Conservation (phyloP, 2,113 vertebrate genomes). For the Leuciscus idus region DNA sequence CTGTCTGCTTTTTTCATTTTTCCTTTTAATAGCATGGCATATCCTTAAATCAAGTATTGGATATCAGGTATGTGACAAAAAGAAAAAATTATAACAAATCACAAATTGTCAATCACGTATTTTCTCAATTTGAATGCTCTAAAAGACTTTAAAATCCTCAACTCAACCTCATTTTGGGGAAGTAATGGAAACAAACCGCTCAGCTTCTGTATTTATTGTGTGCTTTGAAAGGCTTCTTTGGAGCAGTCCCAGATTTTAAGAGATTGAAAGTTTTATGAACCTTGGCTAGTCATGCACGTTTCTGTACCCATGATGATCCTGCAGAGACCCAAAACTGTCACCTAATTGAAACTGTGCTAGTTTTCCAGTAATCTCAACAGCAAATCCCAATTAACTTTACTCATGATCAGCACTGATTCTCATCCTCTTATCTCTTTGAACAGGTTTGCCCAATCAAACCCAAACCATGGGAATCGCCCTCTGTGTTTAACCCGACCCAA, state of each 20-base stretch:
- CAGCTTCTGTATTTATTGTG: neutral
- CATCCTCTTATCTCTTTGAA: constrained; percentile 40
- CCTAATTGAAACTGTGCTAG: neutral
- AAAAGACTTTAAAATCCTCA: neutral
- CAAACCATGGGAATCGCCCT: constrained; percentile 15
- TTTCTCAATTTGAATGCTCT: neutral
- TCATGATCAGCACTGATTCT: constrained; percentile 26
- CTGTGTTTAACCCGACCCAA: neutral
- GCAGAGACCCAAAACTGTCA: neutral
- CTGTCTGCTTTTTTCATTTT: neutral
- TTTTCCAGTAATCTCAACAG: constrained; percentile 1
- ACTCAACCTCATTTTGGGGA: neutral
- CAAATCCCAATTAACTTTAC: neutral
- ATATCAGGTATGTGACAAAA: neutral
- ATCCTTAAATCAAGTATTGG: neutral
- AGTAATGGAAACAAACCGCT: neutral
- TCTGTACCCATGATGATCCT: constrained; percentile 2
- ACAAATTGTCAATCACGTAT: neutral
- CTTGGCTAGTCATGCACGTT: neutral
- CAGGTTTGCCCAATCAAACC: constrained; percentile 12
- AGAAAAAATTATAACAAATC: neutral
- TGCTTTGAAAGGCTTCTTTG: neutral
- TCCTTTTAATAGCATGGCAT: neutral
- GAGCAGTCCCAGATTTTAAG: constrained; percentile 28
- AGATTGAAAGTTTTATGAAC: constrained; percentile 36